Conservation (phyloP, 2,113 vertebrate genomes). For the Pangasianodon gigas region DNA sequence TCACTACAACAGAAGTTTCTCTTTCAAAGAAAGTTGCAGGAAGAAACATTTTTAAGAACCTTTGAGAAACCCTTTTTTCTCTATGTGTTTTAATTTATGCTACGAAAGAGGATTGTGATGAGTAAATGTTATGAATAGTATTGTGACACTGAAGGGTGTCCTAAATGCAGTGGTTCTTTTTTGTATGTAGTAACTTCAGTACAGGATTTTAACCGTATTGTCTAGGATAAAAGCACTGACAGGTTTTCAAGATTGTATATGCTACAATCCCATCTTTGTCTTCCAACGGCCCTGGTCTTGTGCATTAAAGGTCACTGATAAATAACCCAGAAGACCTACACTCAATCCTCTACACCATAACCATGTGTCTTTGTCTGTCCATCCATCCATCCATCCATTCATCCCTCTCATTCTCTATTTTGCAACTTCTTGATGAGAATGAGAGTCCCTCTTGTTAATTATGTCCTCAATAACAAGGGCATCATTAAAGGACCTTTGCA, state of each 20-base stretch:
- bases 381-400: background rate
- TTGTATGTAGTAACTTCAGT: background rate
- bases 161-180: background rate
- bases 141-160: background rate
- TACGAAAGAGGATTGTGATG: background rate
- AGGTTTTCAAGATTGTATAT: background rate
- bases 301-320: background rate
- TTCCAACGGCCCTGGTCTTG: background rate
- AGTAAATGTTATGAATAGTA: background rate
- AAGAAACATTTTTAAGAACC: background rate
- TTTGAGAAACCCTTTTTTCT: background rate
- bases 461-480: background rate
- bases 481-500: background rate
- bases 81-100: background rate
- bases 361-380: background rate
- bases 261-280: background rate
- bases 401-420: background rate
- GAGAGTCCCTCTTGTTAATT: background rate
- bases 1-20: background rate
- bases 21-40: background rate
- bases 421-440: background rate
- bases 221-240: background rate
- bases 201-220: background rate
- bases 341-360: background rate
- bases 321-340: background rate